Base-by-base conservation (phyloP, 2,888 invertebrate species). In the Eupithecia subumbrata region DNA sequence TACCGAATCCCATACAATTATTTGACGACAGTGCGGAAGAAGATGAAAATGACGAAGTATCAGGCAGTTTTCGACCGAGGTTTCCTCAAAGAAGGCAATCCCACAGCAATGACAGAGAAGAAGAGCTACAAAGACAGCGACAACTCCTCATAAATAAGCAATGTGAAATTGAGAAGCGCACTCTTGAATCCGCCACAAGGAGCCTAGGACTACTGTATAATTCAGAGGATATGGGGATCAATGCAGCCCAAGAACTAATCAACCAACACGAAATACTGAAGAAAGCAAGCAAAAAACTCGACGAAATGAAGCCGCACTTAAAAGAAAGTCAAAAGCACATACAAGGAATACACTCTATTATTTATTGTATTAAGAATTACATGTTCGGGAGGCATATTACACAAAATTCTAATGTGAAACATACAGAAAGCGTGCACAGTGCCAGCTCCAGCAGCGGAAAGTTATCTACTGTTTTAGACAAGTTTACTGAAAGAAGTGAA, bases 281-380 rank as follows among this genome's bases (percentile, higher is more conserved):
- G 88, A 97, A 97, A 86, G 98, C 98, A 0, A 98, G 98, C 86
- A 96, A 96, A 82, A 96, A 98, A 83, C 95, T 99, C 63, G 98
- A 98, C 86, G 97, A 98, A 85, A 99, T 99, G 72, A 98, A 98
- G 88, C 96, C 97, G 25, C 98, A 98, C 40, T 93, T 99, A 76
- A 96, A 98, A 82, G 97, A 97, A 84, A 98, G 98, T 82, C 99
- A 99, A 88, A 98, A 98, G 87, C 99, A 99, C 92, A 96, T 99
- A 74, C 98, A 98, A 92, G 98, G 98, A 18, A 97, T 99, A 77
- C 99, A 99, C 95, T 99, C 99, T 86, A 97, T 99, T 2, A 99
- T 99, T 93, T 98, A 99, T 80, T 98, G 99, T 71, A 95, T 99
- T 22, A 98, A 98, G 89, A 99, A 98, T 94, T 99, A 99, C 90